Base-by-base conservation (phyloP, 2,888 invertebrate species). In the Hetaerina titia region DNA sequence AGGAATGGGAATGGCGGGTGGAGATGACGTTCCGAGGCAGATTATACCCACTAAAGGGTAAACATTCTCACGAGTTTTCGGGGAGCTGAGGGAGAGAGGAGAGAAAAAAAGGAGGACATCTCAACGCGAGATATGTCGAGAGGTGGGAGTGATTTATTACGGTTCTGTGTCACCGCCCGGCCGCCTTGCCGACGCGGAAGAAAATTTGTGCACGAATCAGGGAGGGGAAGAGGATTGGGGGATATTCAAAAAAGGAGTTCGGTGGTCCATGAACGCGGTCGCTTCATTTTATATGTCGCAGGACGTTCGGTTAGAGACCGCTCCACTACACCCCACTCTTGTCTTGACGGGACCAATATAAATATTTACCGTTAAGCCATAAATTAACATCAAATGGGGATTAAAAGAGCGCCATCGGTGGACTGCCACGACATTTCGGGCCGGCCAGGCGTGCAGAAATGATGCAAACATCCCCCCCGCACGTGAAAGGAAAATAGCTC, bases 221-320 rank as follows among this genome's bases (percentile, higher is more conserved):
- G 69, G 9, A 6, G 6, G 19, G 22, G 69, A 22, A n/a, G 22
- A n/a, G 22, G 69, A 22, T 9, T 19, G 7, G 19, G 22, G 22
- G 69, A n/a, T 9, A 8, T 19, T 9, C 22, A n/a, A 22, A n/a
- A 22, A 19, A 19, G n/a, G 69, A 69, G 22, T 7, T 69, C 69
- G 19, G 69, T 19, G 69, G 69, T 69, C 22, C 69, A 69, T n/a
- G 69, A 69, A 69, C 69, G 69, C 22, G 69, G 69, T 69, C 69
- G 69, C 69, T 69, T 69, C 69, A 69, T 69, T 69, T 69, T 69
- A 69, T n/a, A 69, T 69, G 22, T 69, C 69, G 69, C 69, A 69
- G 69, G 69, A 22, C 69, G 69, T 69, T n/a, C 69, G 69, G 45
- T 45, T 45, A 45, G 45, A 45, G 45, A 45, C n/a, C 69, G 69